Evolutionary conservation across 1,140 invertebrate species (phyloP), one percentile per base, ranked within the genome.

Genomic region (Arion vulgaris): DNA sequence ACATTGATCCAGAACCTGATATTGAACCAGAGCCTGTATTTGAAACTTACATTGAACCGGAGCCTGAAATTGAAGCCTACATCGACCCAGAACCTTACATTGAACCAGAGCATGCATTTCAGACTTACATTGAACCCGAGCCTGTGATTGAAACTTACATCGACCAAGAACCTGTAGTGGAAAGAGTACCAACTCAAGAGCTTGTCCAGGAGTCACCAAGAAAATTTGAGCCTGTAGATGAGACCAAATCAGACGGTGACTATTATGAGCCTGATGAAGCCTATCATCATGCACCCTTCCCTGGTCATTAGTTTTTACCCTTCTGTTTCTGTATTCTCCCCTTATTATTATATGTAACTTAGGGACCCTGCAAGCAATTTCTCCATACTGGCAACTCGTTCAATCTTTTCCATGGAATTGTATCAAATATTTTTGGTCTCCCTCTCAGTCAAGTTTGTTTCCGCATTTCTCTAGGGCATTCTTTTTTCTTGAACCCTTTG

Each of bases 31-130:
- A 57, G 32, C n/a, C 5, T 34, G 81, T 69, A 68, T 62, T 45
- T 19, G 83, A 78, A 49, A 71, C 84, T 68, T 74, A 83, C 19
- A 82, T 85, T 51, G 82, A 78, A 75, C 82, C 85, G 13, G 82
- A 82, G 23, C 41, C 82, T 9, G 17, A 11, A 23, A 11, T 84
- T 51, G 82, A 72, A 71, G 32, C 53, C 26, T 19, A 57, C 32
- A 45, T 19, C 23, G 81, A 77, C 41, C 74, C 62, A 28, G 83
- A 78, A 49, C 77, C 84, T 68, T 74, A 83, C 19, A 82, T 85
- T 51, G 82, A 78, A 75, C 82, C 85, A 23, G 82, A 82, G 23
- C 41, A 80, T 9, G 17, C 4, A 23, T 23, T 84, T 51, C 80
- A 72, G 66, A 84, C 85, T 9, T 80, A 82, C n/a, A 34, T 84